phyloP scores from a whole-genome alignment of 92 coral and sea anemone species.

The Porites cylindrica region DNA sequence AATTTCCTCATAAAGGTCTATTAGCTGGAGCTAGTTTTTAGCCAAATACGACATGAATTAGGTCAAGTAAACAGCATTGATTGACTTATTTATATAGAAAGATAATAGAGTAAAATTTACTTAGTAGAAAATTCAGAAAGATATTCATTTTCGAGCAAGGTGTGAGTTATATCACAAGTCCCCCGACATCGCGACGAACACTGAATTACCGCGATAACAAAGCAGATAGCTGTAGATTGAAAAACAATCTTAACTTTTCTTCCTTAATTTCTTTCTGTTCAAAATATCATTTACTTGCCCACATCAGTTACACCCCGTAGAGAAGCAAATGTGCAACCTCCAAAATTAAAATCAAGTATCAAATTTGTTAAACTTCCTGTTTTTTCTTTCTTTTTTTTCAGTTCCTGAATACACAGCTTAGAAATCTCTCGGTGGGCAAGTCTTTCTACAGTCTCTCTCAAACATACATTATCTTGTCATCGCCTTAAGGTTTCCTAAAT shows the following conservation, averaged over 20 bases:
- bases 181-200: too few species aligned
- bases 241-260: neutral
- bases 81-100: neutral
- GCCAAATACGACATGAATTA: neutral
- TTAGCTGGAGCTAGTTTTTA: neutral
- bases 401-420: too few species aligned
- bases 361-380: slow-evolving; percentile 14
- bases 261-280: neutral
- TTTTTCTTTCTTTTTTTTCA: neutral
- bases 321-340: too few species aligned
- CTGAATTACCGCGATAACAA: too few species aligned
- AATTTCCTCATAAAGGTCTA: neutral
- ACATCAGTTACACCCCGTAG: too few species aligned
- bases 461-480: too few species aligned
- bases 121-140: neutral
- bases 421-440: too few species aligned
- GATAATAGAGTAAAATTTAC: neutral
- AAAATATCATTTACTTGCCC: too few species aligned
- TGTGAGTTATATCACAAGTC: neutral
- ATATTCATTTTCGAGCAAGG: neutral
- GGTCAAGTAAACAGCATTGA: neutral
- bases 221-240: too few species aligned
- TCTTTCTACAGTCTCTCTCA: too few species aligned
- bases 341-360: too few species aligned
- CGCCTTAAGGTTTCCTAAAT: too few species aligned